phyloP scores from a whole-genome alignment of 2,113 vertebrate species.

The Coturnix japonica region DNA sequence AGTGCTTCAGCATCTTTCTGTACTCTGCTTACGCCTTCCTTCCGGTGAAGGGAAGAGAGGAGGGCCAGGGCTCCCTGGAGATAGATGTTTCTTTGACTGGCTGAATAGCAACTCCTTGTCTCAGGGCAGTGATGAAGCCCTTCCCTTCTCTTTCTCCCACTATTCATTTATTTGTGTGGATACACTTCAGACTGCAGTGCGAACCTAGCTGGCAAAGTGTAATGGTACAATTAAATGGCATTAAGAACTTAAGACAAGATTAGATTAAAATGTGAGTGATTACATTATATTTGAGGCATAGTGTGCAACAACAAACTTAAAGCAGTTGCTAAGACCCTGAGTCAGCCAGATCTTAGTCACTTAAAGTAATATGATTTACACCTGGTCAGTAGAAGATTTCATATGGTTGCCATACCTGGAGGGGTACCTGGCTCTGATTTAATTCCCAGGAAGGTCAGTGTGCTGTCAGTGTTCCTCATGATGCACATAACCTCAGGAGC shows the following conservation, averaged over 20 bases:
- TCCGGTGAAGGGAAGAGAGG: neutral
- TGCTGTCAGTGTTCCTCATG: neutral
- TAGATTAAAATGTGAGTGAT: neutral
- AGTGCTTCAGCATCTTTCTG: neutral
- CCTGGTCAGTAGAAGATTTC: neutral
- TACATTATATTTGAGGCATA: neutral
- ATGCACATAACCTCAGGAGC: neutral
- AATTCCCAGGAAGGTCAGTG: neutral
- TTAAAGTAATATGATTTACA: neutral
- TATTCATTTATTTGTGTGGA: neutral
- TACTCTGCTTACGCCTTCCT: neutral
- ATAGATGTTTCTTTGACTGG: slow-evolving; percentile 14
- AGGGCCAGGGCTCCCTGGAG: neutral
- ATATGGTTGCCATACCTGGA: neutral
- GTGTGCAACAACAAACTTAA: neutral
- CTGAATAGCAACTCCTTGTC: neutral
- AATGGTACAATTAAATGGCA: neutral
- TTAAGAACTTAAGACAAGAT: neutral
- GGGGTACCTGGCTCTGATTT: fast-evolving
- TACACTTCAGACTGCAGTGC: neutral
- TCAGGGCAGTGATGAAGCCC: neutral
- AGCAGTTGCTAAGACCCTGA: neutral
- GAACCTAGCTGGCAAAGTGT: neutral
- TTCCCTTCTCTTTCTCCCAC: neutral
- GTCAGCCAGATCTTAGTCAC: no score